phyloP scores from a whole-genome alignment of 1,140 invertebrate species.

The Leptinotarsa lineolata region DNA sequence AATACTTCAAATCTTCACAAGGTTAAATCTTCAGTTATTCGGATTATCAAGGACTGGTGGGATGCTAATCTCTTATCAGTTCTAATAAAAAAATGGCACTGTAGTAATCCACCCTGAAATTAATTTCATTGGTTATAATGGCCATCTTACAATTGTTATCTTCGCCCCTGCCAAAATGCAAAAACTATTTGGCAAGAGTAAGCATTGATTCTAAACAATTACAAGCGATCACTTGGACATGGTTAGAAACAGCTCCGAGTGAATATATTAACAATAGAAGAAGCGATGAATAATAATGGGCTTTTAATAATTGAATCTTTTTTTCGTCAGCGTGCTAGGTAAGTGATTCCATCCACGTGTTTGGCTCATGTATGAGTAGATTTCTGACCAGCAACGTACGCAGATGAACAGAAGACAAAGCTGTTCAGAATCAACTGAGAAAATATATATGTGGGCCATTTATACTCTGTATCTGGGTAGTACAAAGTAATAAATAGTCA shows the following conservation, averaged over 20 bases:
- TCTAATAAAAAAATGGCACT: not conserved
- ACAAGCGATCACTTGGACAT: constrained; percentile 7
- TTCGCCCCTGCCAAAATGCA: not conserved
- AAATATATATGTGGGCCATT: too few species aligned
- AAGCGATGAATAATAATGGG: constrained; percentile 18
- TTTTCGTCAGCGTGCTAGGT: constrained; percentile 11
- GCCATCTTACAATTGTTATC: not conserved
- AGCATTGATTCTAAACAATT: not conserved
- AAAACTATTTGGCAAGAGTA: not conserved
- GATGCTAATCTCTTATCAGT: too few species aligned
- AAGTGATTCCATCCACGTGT: constrained; percentile 27
- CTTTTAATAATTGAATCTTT: constrained; percentile 25
- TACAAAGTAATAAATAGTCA: too few species aligned
- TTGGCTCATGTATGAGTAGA: constrained; percentile 20
- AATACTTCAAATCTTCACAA: too few species aligned
- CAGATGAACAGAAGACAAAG: not conserved
- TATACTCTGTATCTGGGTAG: too few species aligned
- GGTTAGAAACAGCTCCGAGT: constrained; percentile 14
- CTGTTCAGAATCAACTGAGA: too few species aligned
- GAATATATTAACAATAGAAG: constrained; percentile 24
- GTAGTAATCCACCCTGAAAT: too few species aligned
- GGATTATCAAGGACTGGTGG: too few species aligned
- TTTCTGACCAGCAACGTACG: not conserved
- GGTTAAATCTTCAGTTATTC: too few species aligned
- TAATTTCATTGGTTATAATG: too few species aligned